A percentile compares a stretch with the other conserved stretches of the same genome.
phyloP scores from a whole-genome alignment of 2,113 vertebrate species.

The Scophthalmus maximus region DNA sequence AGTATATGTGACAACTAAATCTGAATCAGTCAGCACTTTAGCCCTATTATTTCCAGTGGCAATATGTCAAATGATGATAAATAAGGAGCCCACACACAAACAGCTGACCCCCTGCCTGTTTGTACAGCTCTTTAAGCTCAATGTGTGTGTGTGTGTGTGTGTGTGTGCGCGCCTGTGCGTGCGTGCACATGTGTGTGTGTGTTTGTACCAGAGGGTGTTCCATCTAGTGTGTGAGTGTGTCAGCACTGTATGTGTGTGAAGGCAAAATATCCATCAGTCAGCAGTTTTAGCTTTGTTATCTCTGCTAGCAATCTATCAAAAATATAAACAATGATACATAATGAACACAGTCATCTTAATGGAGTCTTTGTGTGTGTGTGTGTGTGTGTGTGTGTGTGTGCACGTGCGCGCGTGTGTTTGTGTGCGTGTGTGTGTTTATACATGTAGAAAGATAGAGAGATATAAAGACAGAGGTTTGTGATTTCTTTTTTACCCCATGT shows the following conservation, averaged over 20 bases:
- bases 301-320: constrained; percentile 57
- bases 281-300: constrained; percentile 71
- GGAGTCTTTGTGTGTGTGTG: constrained; percentile 7
- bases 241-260: constrained; percentile 16
- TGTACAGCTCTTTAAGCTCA: constrained; percentile 23
- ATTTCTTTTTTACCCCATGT: not conserved
- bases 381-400: constrained; percentile 18
- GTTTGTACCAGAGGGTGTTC: constrained; percentile 15
- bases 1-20: constrained; percentile 56
- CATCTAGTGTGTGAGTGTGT: constrained; percentile 26
- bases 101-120: constrained; percentile 19
- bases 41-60: constrained; percentile 60
- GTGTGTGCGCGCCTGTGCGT: constrained; percentile 6
- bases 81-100: constrained; percentile 43
- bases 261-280: constrained; percentile 62
- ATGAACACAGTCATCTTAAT: constrained; percentile 55
- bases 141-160: not conserved
- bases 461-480: too few species aligned
- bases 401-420: not conserved
- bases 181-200: constrained; percentile 16
- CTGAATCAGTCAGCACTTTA: constrained; percentile 74
- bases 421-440: not conserved
- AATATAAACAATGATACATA: constrained; percentile 70
- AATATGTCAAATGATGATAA: constrained; percentile 56
- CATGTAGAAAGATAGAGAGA: not conserved